phyloP scores from a whole-genome alignment of 2,888 invertebrate species.

The Stratiomys singularior region DNA sequence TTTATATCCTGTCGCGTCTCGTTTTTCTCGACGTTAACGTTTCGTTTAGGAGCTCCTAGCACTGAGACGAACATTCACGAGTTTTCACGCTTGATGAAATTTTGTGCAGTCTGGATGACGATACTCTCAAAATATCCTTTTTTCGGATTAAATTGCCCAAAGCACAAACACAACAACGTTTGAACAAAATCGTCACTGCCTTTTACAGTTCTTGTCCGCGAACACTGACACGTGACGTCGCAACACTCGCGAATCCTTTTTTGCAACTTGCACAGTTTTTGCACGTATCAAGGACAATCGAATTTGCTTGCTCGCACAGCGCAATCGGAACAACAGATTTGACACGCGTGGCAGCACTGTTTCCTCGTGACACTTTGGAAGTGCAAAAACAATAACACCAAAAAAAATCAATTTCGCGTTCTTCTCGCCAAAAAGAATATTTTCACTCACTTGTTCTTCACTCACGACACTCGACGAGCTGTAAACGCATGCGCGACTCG shows the following conservation, averaged over 20 bases:
- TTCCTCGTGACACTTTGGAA: not conserved
- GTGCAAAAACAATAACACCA: not conserved
- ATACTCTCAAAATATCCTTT: not conserved
- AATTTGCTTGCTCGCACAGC: not conserved
- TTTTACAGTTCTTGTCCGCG: not conserved
- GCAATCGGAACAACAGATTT: not conserved
- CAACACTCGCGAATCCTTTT: constrained; percentile 17
- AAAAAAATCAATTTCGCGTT: constrained; percentile 39
- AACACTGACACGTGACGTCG: constrained; percentile 12
- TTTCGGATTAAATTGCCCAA: not conserved
- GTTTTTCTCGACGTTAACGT: not conserved
- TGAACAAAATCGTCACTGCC: not conserved
- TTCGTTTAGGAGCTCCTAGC: not conserved
- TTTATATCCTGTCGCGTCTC: constrained; percentile 44
- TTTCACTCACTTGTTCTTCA: constrained; percentile 40
- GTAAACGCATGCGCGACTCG: constrained; percentile 50
- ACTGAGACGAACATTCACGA: constrained; percentile 8
- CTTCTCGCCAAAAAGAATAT: constrained; percentile 14
- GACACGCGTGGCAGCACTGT: not conserved
- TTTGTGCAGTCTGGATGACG: not conserved
- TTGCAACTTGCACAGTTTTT: not conserved
- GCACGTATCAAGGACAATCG: not conserved
- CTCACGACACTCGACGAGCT: constrained; percentile 35
- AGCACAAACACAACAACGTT: not conserved
- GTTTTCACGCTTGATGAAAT: constrained; percentile 29